A percentile compares a stretch with the other conserved stretches of the same genome.
phyloP scores from a whole-genome alignment of 2,797 vertebrate genomes.

The Spinus pinus region DNA sequence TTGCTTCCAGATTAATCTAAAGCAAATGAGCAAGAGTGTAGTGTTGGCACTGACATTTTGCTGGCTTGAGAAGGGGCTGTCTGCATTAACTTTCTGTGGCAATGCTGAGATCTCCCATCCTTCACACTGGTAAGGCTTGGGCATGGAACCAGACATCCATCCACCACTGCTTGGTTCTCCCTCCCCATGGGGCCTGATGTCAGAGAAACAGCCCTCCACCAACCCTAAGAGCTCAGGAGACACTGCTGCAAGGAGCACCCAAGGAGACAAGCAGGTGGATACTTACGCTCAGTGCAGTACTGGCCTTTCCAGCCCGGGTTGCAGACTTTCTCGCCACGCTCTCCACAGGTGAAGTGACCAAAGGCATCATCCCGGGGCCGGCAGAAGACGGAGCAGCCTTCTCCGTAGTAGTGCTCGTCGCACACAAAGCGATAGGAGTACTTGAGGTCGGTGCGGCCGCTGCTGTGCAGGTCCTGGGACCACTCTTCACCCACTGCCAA shows the following conservation, averaged over 20 bases:
- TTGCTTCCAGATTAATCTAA: background rate
- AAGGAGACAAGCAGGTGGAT: background rate
- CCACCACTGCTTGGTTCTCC: background rate
- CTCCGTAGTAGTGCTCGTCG: conserved; percentile 95
- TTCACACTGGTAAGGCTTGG: background rate
- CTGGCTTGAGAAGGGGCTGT: background rate
- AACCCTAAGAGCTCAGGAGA: background rate
- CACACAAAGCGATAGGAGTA: conserved; percentile 96
- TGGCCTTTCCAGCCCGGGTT: conserved; percentile 95
- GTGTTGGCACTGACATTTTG: background rate
- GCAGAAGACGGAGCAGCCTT: conserved; percentile 96
- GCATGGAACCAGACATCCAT: background rate
- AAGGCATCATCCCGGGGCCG: conserved; percentile 93
- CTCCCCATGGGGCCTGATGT: background rate
- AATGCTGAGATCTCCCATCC: background rate
- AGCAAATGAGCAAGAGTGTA: background rate
- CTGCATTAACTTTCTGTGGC: background rate
- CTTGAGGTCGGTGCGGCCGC: conserved; percentile 88
- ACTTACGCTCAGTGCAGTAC: conserved; percentile 97
- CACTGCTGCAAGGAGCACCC: background rate
- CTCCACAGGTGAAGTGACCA: conserved; percentile 96
- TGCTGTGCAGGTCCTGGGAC: conserved; percentile 92
- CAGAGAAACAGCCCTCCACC: background rate
- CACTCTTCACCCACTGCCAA: conserved; percentile 93
- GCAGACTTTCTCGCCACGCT: conserved; percentile 94